Conservation (phyloP, 2,888 invertebrate genomes). For the Acanthoscelides obtectus region DNA sequence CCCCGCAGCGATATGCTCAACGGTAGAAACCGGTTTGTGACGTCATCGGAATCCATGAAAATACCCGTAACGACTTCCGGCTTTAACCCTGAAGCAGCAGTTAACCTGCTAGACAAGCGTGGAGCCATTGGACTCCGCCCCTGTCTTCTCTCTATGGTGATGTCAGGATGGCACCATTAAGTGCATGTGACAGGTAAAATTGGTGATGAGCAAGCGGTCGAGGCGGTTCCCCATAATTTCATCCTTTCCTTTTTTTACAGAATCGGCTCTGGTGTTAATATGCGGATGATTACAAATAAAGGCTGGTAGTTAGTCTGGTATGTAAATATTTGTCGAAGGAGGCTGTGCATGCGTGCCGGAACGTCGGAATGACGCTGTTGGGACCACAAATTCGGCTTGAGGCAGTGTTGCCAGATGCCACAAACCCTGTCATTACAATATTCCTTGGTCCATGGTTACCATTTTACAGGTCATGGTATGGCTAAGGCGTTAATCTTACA, state of each 20-base stretch:
- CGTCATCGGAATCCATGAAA: background rate
- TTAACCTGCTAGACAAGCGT: background rate
- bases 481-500: no score
- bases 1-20: no score
- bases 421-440: no score
- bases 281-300: slow-evolving; percentile 36
- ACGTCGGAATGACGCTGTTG: no score
- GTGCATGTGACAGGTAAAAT: slow-evolving; percentile 24
- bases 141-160: slow-evolving; percentile 1
- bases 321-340: slow-evolving; percentile 43
- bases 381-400: no score
- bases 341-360: slow-evolving; percentile 16
- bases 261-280: slow-evolving; percentile 31
- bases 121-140: background rate
- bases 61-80: background rate
- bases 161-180: slow-evolving; percentile 6
- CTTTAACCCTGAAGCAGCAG: background rate
- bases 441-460: no score
- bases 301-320: slow-evolving; percentile 39
- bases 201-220: slow-evolving; percentile 11
- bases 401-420: no score
- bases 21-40: no score
- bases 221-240: slow-evolving; percentile 2
- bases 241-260: slow-evolving; percentile 22
- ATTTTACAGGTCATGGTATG: no score